phyloP scores from a whole-genome alignment of 92 coral and sea anemone species.

The Porites lobata region DNA sequence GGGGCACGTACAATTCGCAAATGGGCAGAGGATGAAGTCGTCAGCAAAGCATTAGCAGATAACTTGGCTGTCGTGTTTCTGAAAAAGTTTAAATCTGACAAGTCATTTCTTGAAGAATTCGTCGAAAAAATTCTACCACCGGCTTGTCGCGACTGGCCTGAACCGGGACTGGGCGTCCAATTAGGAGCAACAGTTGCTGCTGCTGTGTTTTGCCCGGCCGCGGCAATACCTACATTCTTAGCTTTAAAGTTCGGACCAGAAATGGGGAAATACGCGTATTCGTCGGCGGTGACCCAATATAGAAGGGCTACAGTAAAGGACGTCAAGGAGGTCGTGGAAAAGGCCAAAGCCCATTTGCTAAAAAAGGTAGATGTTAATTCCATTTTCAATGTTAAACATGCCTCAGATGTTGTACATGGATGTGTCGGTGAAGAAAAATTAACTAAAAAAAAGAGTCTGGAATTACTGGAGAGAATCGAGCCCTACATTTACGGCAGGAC shows the following conservation, averaged over 20 bases:
- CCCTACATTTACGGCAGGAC: slow-evolving; percentile 72
- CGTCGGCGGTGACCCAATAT: too few relatives aligned
- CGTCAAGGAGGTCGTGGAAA: not conserved
- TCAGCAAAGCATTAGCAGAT: not conserved
- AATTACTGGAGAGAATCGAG: slow-evolving; percentile 52
- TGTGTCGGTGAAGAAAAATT: slow-evolving; percentile 50
- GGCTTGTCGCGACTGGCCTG: slow-evolving; percentile 18
- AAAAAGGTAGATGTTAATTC: not conserved
- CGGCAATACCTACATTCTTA: too few relatives aligned
- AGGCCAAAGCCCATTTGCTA: slow-evolving; percentile 25
- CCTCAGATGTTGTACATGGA: slow-evolving; percentile 25
- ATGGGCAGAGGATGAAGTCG: slow-evolving; percentile 45
- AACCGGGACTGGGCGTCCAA: too few relatives aligned
- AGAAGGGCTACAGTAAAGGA: too few relatives aligned
- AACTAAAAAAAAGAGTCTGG: slow-evolving; percentile 36
- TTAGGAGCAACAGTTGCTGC: too few relatives aligned
- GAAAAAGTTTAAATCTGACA: not conserved
- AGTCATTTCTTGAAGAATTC: slow-evolving; percentile 12
- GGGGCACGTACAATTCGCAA: slow-evolving; percentile 58
- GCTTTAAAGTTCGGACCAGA: too few relatives aligned
- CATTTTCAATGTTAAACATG: not conserved
- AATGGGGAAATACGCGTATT: too few relatives aligned
- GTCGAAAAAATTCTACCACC: slow-evolving; percentile 49
- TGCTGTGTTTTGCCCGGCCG: too few relatives aligned
- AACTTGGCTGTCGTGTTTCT: slow-evolving; percentile 23